phyloP scores from a whole-genome alignment of 2,797 vertebrate genomes.

The Morus bassanus region DNA sequence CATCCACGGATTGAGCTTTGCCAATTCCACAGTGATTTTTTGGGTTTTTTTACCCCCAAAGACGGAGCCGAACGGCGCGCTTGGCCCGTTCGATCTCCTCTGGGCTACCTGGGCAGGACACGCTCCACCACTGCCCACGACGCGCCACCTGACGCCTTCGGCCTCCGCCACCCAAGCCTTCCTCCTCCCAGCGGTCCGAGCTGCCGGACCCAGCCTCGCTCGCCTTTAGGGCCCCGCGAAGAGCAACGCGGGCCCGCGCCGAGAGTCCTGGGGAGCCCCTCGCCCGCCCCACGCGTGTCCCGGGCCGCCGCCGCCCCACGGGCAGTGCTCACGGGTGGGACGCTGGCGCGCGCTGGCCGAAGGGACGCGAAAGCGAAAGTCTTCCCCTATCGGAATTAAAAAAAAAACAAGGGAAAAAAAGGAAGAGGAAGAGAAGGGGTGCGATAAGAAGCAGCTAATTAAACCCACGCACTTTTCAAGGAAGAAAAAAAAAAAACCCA shows the following conservation, averaged over 20 bases:
- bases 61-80: not conserved
- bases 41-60: too few relatives aligned
- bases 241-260: not conserved
- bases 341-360: too few relatives aligned
- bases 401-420: not conserved
- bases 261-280: not conserved
- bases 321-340: not conserved
- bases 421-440: not conserved
- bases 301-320: not conserved
- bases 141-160: not conserved
- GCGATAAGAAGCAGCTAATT: not conserved
- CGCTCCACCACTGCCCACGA: not conserved
- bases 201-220: not conserved
- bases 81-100: not conserved
- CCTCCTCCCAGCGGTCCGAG: not conserved
- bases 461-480: not conserved
- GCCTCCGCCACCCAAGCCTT: not conserved
- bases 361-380: not conserved
- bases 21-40: not conserved
- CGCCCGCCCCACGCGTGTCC: not conserved
- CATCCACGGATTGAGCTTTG: not conserved
- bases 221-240: not conserved
- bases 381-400: not conserved
- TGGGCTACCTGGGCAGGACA: not conserved
- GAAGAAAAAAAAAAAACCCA: rapidly evolving